Evolutionary conservation across 2,113 vertebrate genomes (phyloP), one percentile per base, ranked within the genome.

Genomic region (Alethe castanea): DNA sequence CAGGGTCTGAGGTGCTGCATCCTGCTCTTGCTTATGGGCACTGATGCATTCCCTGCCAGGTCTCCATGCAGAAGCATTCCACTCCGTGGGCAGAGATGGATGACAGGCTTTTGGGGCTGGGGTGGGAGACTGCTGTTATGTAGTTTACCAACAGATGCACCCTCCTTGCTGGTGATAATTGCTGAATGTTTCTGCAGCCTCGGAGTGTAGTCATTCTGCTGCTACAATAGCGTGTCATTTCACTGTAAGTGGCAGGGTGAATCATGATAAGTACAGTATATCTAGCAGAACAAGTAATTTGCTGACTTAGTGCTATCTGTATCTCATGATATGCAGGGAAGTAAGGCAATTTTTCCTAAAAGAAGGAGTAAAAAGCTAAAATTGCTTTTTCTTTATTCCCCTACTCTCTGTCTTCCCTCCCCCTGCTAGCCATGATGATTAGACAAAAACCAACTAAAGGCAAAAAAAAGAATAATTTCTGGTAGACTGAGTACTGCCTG

Each of bases 221-320:
- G 19, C 67, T 83, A 70, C 82, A 90, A 67, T 74, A 40, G 54
- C 72, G 69, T 94, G 88, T 80, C 86, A 86, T 90, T 96, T 76
- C 40, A 14, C 82, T 71, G 7, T 73, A 88, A 90, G 69, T 92
- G 90, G 88, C 82, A 88, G 90, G 74, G 81, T 95, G 94, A 95
- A 83, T 81, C 94, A 88, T 56, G 71, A 53, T 82, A 88, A 94
- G 59, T 56, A 61, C 71, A 72, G 62, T 71, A 50, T 15, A 86
- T 50, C 76, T 52, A 59, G 50, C 66, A 86, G 62, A 95, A 95
- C 78, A 87, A 87, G 79, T 85, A 73, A 87, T 95, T 82, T 96
- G 95, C 94, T 94, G 95, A 94, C 90, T 93, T 96, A 61, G 92
- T 86, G 31, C 79, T 92, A 60, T 82, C 66, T 94, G 70, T 81